Evolutionary conservation across 2,888 invertebrate species (phyloP).

Genomic region (Netelia fuscicornis): DNA sequence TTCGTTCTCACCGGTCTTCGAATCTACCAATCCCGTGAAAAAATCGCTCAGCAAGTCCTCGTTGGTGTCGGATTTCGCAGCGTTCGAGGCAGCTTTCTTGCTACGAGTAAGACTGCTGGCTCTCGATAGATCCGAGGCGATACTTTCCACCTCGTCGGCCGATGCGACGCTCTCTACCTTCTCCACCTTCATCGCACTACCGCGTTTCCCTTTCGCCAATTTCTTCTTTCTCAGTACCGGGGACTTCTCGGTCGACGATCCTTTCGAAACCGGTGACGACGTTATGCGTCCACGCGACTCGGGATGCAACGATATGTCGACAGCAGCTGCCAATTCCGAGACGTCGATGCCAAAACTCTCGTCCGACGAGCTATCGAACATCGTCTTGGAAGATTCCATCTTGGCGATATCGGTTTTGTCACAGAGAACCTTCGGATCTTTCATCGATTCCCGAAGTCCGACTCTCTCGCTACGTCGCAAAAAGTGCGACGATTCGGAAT

Average conservation of each 20-base stretch:
- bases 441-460: slow-evolving; percentile 72
- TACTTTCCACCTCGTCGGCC: slow-evolving; percentile 77
- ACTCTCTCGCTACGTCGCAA: slow-evolving; percentile 76
- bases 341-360: slow-evolving; percentile 82
- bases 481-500: slow-evolving; percentile 61
- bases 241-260: slow-evolving; percentile 15
- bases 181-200: slow-evolving; percentile 63
- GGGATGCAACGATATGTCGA: slow-evolving; percentile 79
- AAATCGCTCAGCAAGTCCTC: slow-evolving; percentile 75
- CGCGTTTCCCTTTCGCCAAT: slow-evolving; percentile 52
- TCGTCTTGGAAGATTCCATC: slow-evolving; percentile 75
- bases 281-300: slow-evolving; percentile 69
- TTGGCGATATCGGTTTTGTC: slow-evolving; percentile 80
- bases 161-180: slow-evolving; percentile 68
- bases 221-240: slow-evolving; percentile 40
- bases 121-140: slow-evolving; percentile 78
- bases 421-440: slow-evolving; percentile 75
- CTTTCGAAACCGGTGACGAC: slow-evolving; percentile 49
- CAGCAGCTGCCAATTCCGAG: slow-evolving; percentile 77
- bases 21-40: slow-evolving; percentile 69
- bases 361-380: slow-evolving; percentile 81
- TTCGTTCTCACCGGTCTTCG: slow-evolving; percentile 70
- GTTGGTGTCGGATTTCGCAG: slow-evolving; percentile 64
- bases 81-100: slow-evolving; percentile 54
- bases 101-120: slow-evolving; percentile 72